phyloP scores from a whole-genome alignment of 2,888 invertebrate species.

The Polydrusus cervinus region DNA sequence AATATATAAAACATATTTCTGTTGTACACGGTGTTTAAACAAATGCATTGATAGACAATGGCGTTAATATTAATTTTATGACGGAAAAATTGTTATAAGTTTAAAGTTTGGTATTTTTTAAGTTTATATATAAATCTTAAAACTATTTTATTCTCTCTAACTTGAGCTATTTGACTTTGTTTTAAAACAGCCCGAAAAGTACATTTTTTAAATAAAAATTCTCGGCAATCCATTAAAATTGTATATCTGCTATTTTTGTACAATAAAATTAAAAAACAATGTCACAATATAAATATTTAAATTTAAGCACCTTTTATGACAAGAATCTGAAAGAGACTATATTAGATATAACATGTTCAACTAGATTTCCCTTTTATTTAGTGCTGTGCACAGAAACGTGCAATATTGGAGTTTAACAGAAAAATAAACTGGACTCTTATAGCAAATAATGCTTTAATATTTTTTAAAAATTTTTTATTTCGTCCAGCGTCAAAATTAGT shows the following conservation, averaged over 20 bases:
- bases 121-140: background rate
- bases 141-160: too few species aligned
- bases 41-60: background rate
- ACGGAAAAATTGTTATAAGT: background rate
- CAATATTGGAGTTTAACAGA: conserved; percentile 32
- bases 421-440: conserved; percentile 37
- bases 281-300: background rate
- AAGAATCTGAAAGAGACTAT: conserved; percentile 14
- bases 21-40: conserved; percentile 18
- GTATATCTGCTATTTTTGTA: too few species aligned
- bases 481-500: too few species aligned
- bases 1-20: conserved; percentile 12
- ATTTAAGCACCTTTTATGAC: conserved; percentile 18
- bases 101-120: background rate
- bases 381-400: conserved; percentile 33
- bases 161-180: too few species aligned
- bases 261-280: too few species aligned
- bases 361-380: conserved; percentile 20
- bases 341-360: conserved; percentile 9
- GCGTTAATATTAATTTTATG: background rate
- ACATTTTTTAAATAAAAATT: too few species aligned
- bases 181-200: too few species aligned
- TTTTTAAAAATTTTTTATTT: background rate
- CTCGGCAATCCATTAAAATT: too few species aligned
- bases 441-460: background rate